Evolutionary conservation across 2,888 invertebrate species (phyloP), one percentile per base, ranked within the genome.

Genomic region (Griposia aprilina): DNA sequence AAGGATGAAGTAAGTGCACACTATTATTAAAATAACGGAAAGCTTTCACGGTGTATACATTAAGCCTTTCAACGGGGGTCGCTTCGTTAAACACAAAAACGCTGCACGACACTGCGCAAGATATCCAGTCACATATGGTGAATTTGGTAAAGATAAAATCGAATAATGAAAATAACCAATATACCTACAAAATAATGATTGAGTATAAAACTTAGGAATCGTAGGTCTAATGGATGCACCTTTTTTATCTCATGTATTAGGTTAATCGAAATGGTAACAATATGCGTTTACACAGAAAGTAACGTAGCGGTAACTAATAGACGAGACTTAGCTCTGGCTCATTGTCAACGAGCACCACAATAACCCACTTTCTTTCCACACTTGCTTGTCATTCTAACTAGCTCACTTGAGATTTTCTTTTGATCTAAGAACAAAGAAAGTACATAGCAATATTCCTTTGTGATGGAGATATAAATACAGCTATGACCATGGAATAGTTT

Each of bases 341-440:
- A 86, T 84, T 84, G 83, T 86, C 79, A 86, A 75, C 82, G 36
- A 74, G 59, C 60, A 78, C 69, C 79, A 79, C 75, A 78, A 72
- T 78, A 78, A 82, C 81, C 83, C 77, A 87, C 87, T 87, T 87
- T 88, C 88, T 77, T 74, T n/a, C 52, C 57, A 74, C 71, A 77
- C 75, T 79, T 80, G 77, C 74, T 78, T 86, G 82, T 85, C 79
- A 88, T 81, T 88, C 74, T 74, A 80, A 83, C 70, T 76, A 66
- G 74, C 63, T 77, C 67, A 74, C 63, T 69, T 77, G 55, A 87
- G 71, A 87, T 84, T 82, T 85, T 77, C 69, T 80, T 75, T 59
- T 67, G 45, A 59, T 78, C 48, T 10, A 60, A 76, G 63, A 83
- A 75, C 62, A 84, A 86, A 67, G 82, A 76, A 69, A 85, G 59